These are phyloP conservation scores for Enteromius unitaeniatus DNA, from an alignment of 2,797 vertebrate genomes.

Conservation along the genomic window DNA sequence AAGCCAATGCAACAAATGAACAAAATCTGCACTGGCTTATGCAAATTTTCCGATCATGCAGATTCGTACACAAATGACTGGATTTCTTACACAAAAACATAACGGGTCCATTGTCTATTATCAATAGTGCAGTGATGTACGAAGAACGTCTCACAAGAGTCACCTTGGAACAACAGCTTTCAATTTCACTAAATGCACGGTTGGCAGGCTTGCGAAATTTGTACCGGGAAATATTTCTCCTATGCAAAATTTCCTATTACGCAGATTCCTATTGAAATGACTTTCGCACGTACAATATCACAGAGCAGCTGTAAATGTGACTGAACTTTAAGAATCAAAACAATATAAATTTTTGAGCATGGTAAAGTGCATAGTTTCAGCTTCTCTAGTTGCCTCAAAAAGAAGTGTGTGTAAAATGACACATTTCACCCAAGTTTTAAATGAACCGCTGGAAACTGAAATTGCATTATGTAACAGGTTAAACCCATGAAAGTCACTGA, in stretches of 20 bases:
- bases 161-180: neutral
- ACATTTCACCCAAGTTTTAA: neutral
- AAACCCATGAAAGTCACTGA: slow-evolving; percentile 52
- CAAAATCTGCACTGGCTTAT: neutral
- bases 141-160: neutral
- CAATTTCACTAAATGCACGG: neutral
- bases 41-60: neutral
- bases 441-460: neutral
- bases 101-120: neutral
- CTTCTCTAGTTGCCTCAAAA: neutral
- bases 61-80: neutral
- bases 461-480: neutral
- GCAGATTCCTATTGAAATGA: neutral
- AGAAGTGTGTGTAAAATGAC: neutral
- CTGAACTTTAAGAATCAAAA: neutral
- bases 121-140: neutral
- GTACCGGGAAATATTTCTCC: neutral
- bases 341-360: neutral
- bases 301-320: neutral
- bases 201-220: neutral
- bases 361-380: neutral
- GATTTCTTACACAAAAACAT: too few relatives aligned
- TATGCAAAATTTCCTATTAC: neutral
- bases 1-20: neutral
- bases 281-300: neutral